phyloP scores from a whole-genome alignment of 2,888 invertebrate genomes.

The Andrena hattorfiana region DNA sequence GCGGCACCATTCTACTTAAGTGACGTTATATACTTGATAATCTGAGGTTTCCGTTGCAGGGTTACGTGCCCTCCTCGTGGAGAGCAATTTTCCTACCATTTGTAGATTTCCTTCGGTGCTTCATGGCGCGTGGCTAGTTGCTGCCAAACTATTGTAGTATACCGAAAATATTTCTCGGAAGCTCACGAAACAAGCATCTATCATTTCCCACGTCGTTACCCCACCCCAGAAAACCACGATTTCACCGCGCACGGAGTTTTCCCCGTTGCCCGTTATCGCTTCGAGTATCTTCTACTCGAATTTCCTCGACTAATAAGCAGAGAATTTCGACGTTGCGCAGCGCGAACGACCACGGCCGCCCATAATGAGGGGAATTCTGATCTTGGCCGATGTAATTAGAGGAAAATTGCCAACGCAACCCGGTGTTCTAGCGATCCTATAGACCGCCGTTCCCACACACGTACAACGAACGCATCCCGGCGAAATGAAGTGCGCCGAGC shows the following conservation, averaged over 20 bases:
- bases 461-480: not conserved
- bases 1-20: conserved; percentile 11
- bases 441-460: not conserved
- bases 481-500: conserved; percentile 63
- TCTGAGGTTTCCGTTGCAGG: not conserved
- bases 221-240: not conserved
- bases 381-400: conserved; percentile 73
- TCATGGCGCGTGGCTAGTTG: not conserved
- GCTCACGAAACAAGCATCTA: not conserved
- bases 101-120: not conserved
- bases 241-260: not conserved
- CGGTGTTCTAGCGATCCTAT: conserved; percentile 14
- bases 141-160: no score
- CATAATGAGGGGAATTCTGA: conserved; percentile 69
- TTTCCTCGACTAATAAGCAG: conserved; percentile 2
- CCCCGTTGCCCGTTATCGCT: not conserved
- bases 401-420: conserved; percentile 64
- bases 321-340: not conserved
- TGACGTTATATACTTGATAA: not conserved
- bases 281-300: not conserved
- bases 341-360: conserved; percentile 9
- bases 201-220: not conserved
- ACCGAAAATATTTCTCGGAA: not conserved
- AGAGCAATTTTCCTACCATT: not conserved
- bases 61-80: not conserved